These are phyloP conservation scores for Atopsyche davidsoni DNA, from an alignment of 1,140 invertebrate genomes.

Conservation along the genomic window DNA sequence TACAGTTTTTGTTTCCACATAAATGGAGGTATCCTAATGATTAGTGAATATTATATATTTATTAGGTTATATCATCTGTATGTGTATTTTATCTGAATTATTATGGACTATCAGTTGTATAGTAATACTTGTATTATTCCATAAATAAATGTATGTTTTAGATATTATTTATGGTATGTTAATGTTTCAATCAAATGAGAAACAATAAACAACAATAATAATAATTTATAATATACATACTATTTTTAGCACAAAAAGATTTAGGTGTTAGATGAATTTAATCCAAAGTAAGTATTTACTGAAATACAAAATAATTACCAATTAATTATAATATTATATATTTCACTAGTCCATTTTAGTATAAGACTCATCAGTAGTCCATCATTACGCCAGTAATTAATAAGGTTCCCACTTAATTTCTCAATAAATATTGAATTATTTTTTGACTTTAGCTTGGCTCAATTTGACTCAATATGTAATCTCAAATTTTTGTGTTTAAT, in stretches of 20 bases:
- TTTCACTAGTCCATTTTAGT: constrained; percentile 1
- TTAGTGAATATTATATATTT: neutral
- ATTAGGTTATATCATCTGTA: neutral
- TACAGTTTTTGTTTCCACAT: neutral
- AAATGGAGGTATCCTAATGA: neutral
- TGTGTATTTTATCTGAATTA: constrained; percentile 11
- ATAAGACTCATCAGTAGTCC: no score
- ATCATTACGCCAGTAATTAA: no score
- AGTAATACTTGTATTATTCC: constrained; percentile 25
- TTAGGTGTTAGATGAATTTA: neutral
- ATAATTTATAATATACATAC: neutral
- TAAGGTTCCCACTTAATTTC: neutral
- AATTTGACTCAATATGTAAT: no score
- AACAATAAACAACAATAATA: constrained; percentile 26
- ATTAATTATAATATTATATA: neutral
- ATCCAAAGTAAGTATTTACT: neutral
- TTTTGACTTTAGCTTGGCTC: no score
- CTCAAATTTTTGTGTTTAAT: no score
- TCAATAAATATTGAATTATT: no score
- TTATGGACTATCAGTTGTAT: constrained; percentile 18
- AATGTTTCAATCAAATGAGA: constrained; percentile 16
- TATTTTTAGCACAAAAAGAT: constrained; percentile 24
- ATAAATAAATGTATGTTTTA: constrained; percentile 22
- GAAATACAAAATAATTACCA: neutral
- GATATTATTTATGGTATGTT: constrained; percentile 8